Evolutionary conservation across 1,140 invertebrate species (phyloP), one percentile per base, ranked within the genome.

Genomic region (Drosophila carrolli): DNA sequence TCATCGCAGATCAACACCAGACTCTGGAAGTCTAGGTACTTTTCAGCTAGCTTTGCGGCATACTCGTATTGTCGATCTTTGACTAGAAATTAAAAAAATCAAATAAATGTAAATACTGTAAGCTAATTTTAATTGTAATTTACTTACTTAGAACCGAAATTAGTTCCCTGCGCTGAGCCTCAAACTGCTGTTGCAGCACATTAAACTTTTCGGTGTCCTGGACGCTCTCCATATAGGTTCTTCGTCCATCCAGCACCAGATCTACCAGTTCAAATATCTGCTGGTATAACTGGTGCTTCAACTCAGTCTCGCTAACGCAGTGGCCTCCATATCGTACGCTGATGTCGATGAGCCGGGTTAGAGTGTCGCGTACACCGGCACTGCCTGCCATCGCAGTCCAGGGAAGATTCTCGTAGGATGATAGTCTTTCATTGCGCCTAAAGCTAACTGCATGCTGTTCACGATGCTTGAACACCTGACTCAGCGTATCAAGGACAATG

Each of bases 11-110:
- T 95, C 53, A 95, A 93, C 19, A 98, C 94, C 11, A 99, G 92
- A 27, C 96, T 95, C 48, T 96, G 95, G 93, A 98, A 98, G 91
- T 98, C 97, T 35, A 95, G 94, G 91, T 97, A 98, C 92, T 98
- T 98, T 92, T 99, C 98, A 0, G 97, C 97, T 11, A 98, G 93
- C 75, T 95, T 95, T 1, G 95, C 95, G 5, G 97, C 97, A 51
- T 95, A 94, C 83, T 98, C 97, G 79, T 95, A 96, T 78, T 98
- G 96, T 14, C 95, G 94, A 72, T 96, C 94, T 29, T 96, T 94
- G 56, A 97, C 96, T 97, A 4, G 2, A 5, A 44, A 14, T 23
- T 11, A 13, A 27, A 0, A 19, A 23, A 23, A 5, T 5, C 3
- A n/a, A n/a, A 13, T 19, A 32, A 4, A 8, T 7, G 7, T 3